Evolutionary conservation across 1,140 invertebrate genomes (phyloP), one percentile per base, ranked within the genome.

Genomic region (Carposina sasakii): DNA sequence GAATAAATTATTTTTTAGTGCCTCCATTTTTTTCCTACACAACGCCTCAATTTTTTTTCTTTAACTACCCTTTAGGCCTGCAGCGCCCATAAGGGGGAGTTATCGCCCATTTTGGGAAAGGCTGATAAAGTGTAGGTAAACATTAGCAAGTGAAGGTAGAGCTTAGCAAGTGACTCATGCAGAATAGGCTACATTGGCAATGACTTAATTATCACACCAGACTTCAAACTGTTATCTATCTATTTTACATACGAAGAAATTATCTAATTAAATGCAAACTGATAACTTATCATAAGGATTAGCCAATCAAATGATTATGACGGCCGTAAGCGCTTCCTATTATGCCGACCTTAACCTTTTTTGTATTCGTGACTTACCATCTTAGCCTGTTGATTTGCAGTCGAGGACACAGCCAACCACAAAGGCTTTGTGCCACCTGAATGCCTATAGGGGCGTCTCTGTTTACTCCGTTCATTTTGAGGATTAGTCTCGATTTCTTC

Each of bases 371-470:
- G 48, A 76, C 77, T 76, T 61, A 89, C 89, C 88, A 90, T 67
- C 78, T 57, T 60, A 90, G 75, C 56, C 87, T 85, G 70, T 91
- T 90, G 24, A 88, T 76, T 57, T 86, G 85, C 20, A 85, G 63
- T 24, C 87, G 67, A 9, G 87, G 86, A 58, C 87, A 90, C 22
- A 82, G 87, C 56, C 68, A 85, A 3, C 64, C 67, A 3, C 71
- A 76, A 2, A 87, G 40, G 50, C 73, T 86, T 50, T 89, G 86
- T 22, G 90, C 48, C 36, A 76, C 57, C 60, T 71, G 78, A 1
- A 90, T 57, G 16, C 90, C 90, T 41, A 87, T 69, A 17, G 90
- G 90, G 21, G 88, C 74, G 48, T 90, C 88, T 55, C 64, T 76
- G 28, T 64, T 59, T n/a, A 74, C 59, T 5, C 74, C 72, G 36